phyloP scores from a whole-genome alignment of 2,797 vertebrate genomes.

The Bovichtus variegatus region DNA sequence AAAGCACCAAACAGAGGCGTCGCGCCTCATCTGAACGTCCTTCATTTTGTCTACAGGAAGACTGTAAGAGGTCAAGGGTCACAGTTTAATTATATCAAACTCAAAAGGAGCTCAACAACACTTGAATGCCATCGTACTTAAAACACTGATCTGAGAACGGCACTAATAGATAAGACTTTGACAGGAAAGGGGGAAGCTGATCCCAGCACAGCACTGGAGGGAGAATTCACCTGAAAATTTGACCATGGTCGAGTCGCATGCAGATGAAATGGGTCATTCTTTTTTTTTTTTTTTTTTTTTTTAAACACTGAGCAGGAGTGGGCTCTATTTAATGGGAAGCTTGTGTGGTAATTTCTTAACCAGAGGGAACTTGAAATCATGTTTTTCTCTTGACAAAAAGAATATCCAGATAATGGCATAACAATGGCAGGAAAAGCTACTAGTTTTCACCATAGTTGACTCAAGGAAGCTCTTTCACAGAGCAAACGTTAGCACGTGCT shows the following conservation, averaged over 20 bases:
- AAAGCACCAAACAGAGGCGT: constrained; percentile 59
- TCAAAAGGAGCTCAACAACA: constrained; percentile 39
- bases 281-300: too few relatives aligned
- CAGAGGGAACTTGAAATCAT: constrained; percentile 17
- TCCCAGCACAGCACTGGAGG: constrained; percentile 17
- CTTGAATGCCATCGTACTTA: constrained; percentile 21
- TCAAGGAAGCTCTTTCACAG: constrained; percentile 42
- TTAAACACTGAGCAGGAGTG: constrained; percentile 29
- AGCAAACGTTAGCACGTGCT: constrained; percentile 28
- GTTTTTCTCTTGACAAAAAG: constrained; percentile 41
- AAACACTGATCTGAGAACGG: constrained; percentile 32
- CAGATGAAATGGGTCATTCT: constrained; percentile 20
- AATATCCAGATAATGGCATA: constrained; percentile 24
- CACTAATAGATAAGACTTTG: constrained; percentile 24
- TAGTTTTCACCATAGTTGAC: constrained; percentile 28
- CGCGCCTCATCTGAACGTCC: constrained; percentile 36
- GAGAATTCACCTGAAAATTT: constrained; percentile 6
- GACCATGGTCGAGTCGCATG: constrained; percentile 49
- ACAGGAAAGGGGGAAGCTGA: constrained; percentile 12
- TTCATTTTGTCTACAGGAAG: constrained; percentile 67
- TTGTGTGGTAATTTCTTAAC: constrained; percentile 15
- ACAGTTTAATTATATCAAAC: constrained; percentile 57
- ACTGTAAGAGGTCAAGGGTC: constrained; percentile 56
- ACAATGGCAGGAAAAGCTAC: constrained; percentile 32
- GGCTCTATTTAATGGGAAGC: constrained; percentile 16